These are phyloP conservation scores for Accipiter cooperii DNA, from an alignment of 2,113 vertebrate genomes.

Conservation along the genomic window DNA sequence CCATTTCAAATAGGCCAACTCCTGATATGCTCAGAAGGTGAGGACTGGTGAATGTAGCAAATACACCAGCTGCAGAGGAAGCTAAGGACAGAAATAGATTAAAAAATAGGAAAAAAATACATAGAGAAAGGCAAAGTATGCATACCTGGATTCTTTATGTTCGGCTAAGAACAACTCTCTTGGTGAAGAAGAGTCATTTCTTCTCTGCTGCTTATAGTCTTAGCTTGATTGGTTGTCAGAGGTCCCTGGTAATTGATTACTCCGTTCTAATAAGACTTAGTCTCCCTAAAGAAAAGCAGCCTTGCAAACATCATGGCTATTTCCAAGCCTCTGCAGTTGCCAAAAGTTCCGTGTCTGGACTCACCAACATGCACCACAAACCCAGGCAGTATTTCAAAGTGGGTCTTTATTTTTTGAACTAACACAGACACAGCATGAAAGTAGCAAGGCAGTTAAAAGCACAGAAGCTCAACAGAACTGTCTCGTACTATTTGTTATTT, in stretches of 20 bases:
- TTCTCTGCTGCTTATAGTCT: neutral
- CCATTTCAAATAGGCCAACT: neutral
- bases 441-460: neutral
- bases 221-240: neutral
- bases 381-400: neutral
- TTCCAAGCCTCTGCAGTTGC: neutral
- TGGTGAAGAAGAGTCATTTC: neutral
- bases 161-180: neutral
- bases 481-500: neutral
- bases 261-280: neutral
- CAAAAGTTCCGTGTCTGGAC: neutral
- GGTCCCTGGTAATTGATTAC: neutral
- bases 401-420: neutral
- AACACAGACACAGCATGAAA: neutral
- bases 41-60: neutral
- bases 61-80: neutral
- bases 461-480: neutral
- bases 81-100: neutral
- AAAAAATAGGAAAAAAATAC: neutral
- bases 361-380: neutral
- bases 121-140: neutral
- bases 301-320: neutral
- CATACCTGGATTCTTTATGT: neutral
- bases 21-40: neutral
- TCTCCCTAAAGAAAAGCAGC: neutral